Conservation (phyloP, 2,113 vertebrate genomes). For the Strix uralensis region DNA sequence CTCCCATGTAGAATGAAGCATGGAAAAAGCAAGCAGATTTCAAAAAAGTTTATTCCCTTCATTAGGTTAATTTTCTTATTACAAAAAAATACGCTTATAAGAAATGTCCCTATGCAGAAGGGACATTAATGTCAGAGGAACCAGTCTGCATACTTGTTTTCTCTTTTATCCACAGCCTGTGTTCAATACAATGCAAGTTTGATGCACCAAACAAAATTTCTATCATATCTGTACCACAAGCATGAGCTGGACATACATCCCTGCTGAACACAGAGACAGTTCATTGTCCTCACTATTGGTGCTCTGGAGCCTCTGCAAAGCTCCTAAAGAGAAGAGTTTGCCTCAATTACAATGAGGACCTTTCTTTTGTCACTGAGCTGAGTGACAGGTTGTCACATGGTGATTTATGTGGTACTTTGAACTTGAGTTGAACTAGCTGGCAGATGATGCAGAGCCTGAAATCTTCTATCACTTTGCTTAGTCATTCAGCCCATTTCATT, state of each 20-base stretch:
- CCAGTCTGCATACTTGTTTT: background rate
- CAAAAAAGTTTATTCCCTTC: background rate
- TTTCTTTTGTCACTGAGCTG: background rate
- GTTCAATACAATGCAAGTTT: background rate
- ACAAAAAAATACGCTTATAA: background rate
- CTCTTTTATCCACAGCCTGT: background rate
- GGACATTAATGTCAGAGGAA: background rate
- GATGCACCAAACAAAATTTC: background rate
- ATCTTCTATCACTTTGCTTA: background rate
- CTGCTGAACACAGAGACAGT: background rate
- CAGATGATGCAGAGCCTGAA: background rate
- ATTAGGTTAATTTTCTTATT: background rate
- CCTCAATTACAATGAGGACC: background rate
- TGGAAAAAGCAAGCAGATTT: background rate
- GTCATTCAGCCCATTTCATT: background rate
- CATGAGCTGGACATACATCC: accelerated
- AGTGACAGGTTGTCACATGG: background rate
- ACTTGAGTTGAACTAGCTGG: background rate
- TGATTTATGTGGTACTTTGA: background rate
- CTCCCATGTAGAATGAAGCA: background rate
- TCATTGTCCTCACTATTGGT: background rate
- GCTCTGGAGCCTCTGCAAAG: background rate
- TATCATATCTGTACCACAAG: background rate
- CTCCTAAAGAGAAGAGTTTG: background rate
- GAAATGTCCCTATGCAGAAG: background rate